Conservation (phyloP, 1,140 invertebrate species). For the Papilio machaon region DNA sequence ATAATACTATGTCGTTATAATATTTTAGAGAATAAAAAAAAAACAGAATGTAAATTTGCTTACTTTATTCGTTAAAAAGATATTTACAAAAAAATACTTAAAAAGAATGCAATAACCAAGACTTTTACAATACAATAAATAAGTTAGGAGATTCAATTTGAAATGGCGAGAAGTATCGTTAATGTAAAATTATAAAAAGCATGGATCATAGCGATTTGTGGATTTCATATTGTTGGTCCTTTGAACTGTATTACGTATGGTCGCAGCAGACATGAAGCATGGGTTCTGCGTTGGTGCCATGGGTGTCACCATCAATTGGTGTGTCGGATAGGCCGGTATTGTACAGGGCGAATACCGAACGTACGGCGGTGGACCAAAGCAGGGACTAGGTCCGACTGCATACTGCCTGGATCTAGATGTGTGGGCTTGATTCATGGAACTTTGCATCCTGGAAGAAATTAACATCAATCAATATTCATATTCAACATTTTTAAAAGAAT, state of each 20-base stretch:
- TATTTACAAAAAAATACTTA: neutral
- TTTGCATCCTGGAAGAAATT: slow-evolving; percentile 49
- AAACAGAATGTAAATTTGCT: neutral
- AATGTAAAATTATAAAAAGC: slow-evolving; percentile 26
- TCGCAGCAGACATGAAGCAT: slow-evolving; percentile 3
- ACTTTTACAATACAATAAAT: neutral
- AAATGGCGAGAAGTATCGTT: neutral
- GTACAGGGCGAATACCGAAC: slow-evolving; percentile 22
- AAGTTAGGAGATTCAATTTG: neutral
- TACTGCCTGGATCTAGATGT: slow-evolving; percentile 11
- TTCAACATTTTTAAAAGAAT: neutral
- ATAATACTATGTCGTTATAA: neutral
- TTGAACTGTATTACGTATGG: slow-evolving; percentile 18
- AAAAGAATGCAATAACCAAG: neutral
- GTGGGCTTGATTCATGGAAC: slow-evolving; percentile 35
- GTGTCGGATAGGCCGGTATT: neutral
- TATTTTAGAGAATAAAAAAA: neutral
- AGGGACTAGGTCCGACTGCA: slow-evolving; percentile 24
- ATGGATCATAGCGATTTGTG: slow-evolving; percentile 8
- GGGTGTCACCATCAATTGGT: neutral
- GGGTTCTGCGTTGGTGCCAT: neutral
- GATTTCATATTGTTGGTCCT: neutral
- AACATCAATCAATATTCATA: neutral
- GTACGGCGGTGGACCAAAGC: slow-evolving; percentile 32
- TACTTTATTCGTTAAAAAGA: neutral